A percentile compares a stretch with the other conserved stretches of the same genome.
Conservation (phyloP, 1,140 invertebrate genomes). For the Piezodorus guildinii region DNA sequence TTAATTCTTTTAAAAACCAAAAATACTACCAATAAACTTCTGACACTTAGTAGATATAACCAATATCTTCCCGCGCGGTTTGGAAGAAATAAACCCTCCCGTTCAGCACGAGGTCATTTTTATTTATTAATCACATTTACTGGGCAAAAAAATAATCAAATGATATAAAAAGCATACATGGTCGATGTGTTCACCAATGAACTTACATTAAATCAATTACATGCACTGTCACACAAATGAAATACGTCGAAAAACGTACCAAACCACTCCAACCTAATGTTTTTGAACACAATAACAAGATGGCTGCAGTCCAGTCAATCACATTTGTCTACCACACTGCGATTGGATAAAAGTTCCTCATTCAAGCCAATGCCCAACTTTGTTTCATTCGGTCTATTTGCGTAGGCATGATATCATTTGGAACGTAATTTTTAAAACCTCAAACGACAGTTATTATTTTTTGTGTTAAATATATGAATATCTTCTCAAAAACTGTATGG, state of each 20-base stretch:
- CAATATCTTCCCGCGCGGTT: conserved; percentile 29
- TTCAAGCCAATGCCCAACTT: background rate
- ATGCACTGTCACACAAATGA: conserved; percentile 17
- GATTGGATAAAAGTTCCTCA: background rate
- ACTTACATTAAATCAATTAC: conserved; percentile 24
- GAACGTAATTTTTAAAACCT: background rate
- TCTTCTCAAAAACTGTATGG: too few relatives aligned
- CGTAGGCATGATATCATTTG: conserved; percentile 7
- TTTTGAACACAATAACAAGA: conserved; percentile 30
- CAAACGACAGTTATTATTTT: too few relatives aligned
- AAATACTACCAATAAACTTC: background rate
- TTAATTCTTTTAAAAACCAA: background rate
- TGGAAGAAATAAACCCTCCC: conserved; percentile 3
- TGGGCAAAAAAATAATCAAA: background rate
- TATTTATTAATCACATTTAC: conserved; percentile 7
- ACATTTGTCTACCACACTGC: background rate
- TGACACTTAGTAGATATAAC: conserved; percentile 10
- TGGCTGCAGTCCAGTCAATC: conserved; percentile 14
- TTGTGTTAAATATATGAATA: too few relatives aligned
- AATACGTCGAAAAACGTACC: conserved; percentile 23
- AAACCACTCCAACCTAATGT: conserved; percentile 25
- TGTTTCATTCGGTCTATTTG: background rate
- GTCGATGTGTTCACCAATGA: background rate
- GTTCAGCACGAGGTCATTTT: conserved; percentile 22
- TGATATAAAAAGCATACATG: background rate